Evolutionary conservation across 1,140 invertebrate genomes (phyloP).

Genomic region (Pseudoatta argentina): DNA sequence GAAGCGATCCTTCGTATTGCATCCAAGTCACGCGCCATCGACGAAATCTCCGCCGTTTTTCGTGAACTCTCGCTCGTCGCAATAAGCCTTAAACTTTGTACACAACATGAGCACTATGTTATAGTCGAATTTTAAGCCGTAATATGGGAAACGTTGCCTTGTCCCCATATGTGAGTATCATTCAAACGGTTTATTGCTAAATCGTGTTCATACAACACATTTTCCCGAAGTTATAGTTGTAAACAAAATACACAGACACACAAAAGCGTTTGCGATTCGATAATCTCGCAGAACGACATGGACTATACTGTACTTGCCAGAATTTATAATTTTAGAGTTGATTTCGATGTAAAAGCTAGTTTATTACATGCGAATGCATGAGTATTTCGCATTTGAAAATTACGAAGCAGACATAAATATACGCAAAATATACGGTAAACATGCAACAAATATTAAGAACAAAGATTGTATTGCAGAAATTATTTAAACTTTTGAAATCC

Average conservation of each 20-base stretch:
- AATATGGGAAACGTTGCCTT: background rate
- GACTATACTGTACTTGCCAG: background rate
- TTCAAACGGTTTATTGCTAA: conserved; percentile 22
- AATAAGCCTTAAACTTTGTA: conserved; percentile 56
- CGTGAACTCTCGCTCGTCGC: conserved; percentile 25
- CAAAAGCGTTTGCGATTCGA: background rate
- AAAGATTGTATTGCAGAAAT: conserved; percentile 18
- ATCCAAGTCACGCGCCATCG: conserved; percentile 69
- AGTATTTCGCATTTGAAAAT: conserved; percentile 16
- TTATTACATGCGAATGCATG: background rate
- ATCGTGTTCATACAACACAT: background rate
- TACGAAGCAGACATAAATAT: background rate
- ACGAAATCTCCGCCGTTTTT: conserved; percentile 69
- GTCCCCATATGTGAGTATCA: background rate
- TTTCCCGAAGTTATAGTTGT: background rate
- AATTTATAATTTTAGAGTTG: conserved; percentile 26
- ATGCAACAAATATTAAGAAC: background rate
- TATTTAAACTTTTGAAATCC: conserved; percentile 30
- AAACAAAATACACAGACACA: background rate
- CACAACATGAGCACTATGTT: conserved; percentile 43
- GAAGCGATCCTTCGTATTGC: conserved; percentile 55
- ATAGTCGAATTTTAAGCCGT: conserved; percentile 31
- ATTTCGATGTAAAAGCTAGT: background rate
- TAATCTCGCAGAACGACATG: conserved; percentile 16
- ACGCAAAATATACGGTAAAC: background rate